A percentile compares a stretch with the other conserved stretches of the same genome.
These are phyloP conservation scores for Pomacea maculata DNA, from an alignment of 1,140 invertebrate species.

Conservation along the genomic window DNA sequence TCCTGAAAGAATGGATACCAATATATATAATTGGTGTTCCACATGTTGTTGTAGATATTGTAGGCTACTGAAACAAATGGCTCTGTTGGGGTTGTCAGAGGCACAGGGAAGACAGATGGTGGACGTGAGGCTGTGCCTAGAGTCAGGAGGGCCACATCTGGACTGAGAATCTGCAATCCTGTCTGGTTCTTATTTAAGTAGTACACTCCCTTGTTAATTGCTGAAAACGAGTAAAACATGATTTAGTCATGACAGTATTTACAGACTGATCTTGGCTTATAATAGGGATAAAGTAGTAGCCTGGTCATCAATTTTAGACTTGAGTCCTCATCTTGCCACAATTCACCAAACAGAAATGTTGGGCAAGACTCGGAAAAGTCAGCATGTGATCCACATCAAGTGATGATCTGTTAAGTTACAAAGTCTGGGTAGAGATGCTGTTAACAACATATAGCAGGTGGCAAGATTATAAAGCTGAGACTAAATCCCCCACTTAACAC, in stretches of 20 bases:
- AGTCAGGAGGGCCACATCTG: constrained; percentile 40
- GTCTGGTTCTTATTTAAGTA: constrained; percentile 24
- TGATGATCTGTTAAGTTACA: no score
- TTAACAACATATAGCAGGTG: no score
- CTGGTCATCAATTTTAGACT: no score
- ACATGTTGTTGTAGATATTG: constrained; percentile 56
- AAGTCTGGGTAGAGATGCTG: no score
- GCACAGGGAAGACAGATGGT: constrained; percentile 45
- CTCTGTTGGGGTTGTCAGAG: constrained; percentile 39
- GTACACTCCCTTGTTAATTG: constrained; percentile 35
- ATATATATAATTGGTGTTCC: constrained; percentile 55
- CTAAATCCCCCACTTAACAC: no score
- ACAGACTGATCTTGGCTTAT: background rate
- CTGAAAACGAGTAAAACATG: constrained; percentile 27
- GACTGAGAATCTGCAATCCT: constrained; percentile 35
- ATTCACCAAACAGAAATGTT: background rate
- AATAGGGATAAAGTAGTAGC: no score
- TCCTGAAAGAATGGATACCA: constrained; percentile 50
- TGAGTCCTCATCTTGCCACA: background rate
- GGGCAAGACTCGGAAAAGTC: no score
- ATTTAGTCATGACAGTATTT: background rate
- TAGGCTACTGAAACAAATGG: constrained; percentile 42
- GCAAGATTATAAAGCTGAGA: no score
- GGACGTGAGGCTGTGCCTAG: constrained; percentile 26
- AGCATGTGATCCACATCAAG: no score